Conservation (phyloP, 2,797 vertebrate species). For the Vultur gryphus region DNA sequence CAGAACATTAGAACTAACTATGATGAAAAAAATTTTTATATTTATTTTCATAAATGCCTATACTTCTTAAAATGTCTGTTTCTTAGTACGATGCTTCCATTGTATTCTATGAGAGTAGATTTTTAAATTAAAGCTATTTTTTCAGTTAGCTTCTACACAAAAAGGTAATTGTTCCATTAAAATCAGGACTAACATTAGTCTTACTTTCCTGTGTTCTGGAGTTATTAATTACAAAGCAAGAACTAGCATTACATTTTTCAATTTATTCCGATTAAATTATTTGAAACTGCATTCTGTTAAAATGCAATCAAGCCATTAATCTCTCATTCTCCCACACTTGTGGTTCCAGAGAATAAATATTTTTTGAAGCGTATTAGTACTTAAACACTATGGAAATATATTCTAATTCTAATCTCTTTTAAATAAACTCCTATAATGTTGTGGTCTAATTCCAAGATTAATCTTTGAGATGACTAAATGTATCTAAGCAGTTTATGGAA, state of each 20-base stretch:
- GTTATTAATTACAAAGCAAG: neutral
- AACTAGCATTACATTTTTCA: neutral
- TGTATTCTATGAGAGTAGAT: neutral
- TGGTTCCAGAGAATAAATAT: neutral
- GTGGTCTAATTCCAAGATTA: conserved; percentile 12
- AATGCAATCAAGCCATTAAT: neutral
- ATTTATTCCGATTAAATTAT: neutral
- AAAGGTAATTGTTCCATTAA: neutral
- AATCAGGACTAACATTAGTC: neutral
- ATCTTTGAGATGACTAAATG: neutral
- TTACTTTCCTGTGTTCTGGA: neutral
- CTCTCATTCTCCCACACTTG: neutral
- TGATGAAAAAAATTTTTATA: neutral
- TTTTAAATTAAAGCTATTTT: neutral
- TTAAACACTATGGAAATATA: conserved; percentile 8
- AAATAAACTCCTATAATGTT: neutral
- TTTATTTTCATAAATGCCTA: neutral
- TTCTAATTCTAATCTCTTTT: conserved; percentile 22
- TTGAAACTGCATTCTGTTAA: neutral
- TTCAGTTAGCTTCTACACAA: neutral
- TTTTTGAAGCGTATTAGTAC: neutral
- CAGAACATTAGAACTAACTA: neutral
- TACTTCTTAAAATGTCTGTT: neutral
- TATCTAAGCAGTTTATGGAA: conserved; percentile 8
- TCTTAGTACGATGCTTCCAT: neutral